Percentiles rank a stretch among this genome's conserved stretches.
phyloP scores from a whole-genome alignment of 2,888 invertebrate genomes.

The Eupithecia inturbata region DNA sequence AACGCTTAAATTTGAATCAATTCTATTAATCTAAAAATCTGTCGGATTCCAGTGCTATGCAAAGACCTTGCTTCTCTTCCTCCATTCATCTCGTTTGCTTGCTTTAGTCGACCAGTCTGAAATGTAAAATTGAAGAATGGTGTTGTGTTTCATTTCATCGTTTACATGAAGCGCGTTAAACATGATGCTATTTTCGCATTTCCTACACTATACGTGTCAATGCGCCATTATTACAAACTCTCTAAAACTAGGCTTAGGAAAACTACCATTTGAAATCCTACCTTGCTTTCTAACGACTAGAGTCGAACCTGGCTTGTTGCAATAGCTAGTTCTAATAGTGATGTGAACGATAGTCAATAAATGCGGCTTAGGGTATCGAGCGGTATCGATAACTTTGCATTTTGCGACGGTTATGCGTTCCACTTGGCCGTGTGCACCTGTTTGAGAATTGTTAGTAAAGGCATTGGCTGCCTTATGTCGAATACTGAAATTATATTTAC shows the following conservation, averaged over 20 bases:
- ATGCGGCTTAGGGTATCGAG: slow-evolving; percentile 66
- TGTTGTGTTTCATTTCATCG: not conserved
- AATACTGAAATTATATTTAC: slow-evolving; percentile 23
- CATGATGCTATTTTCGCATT: slow-evolving; percentile 12
- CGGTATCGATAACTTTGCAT: slow-evolving; percentile 80
- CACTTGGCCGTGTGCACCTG: slow-evolving; percentile 70
- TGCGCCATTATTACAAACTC: slow-evolving; percentile 73
- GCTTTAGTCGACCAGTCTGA: not conserved
- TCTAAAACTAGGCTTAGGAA: slow-evolving; percentile 58
- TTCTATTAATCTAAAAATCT: not conserved
- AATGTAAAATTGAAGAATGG: not conserved
- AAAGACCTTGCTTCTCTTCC: not conserved
- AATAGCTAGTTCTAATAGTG: slow-evolving; percentile 63
- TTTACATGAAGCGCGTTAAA: not conserved
- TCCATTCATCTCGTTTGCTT: not conserved
- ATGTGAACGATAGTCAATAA: slow-evolving; percentile 71
- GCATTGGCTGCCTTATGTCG: slow-evolving; percentile 13
- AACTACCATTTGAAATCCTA: slow-evolving; percentile 46
- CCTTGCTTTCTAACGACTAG: slow-evolving; percentile 41
- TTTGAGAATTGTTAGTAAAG: slow-evolving; percentile 51
- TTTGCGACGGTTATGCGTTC: slow-evolving; percentile 76
- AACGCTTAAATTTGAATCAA: not conserved
- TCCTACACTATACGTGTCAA: slow-evolving; percentile 61
- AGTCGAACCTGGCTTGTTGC: slow-evolving; percentile 48
- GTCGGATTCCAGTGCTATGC: not conserved